Base-by-base conservation (phyloP, 2,113 vertebrate genomes). In the Nothoprocta pentlandii region DNA sequence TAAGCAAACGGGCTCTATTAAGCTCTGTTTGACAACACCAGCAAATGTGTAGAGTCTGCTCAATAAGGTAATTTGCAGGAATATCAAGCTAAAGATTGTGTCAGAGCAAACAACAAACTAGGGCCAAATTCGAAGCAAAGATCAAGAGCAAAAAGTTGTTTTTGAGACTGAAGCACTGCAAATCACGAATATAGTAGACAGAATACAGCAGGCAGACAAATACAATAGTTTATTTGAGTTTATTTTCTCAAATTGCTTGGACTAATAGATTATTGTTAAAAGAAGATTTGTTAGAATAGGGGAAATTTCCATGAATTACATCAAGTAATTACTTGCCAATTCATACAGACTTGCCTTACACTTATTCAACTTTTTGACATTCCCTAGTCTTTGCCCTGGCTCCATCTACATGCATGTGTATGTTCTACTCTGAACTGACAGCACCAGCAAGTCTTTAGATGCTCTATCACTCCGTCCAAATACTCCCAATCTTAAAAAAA, bases 381-480 rank as follows among this genome's bases (percentile, higher is more conserved):
- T 46, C 64, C 46, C 56, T 36, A 20, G 16, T 64, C 42, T 41
- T 75, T 44, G 28, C n/a, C 81, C 64, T 9, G 32, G 34, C 15
- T 19, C 21, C 20, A 3, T 17, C 30, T 47, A 2, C 20, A 9
- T 51, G 17, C 6, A 2, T 0, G 6, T 5, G 7, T 7, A 8
- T 32, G 16, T 26, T 42, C 32, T 22, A 49, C 6, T 32, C 17
- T 17, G 17, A 1, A 0, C 12, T 34, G 22, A 12, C 9, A 26
- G 15, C 25, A 11, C 25, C 58, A 66, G 32, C 70, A 20, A 47
- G 39, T 68, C 56, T 42, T 16, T 26, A 32, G 21, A 56, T 13
- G 63, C 20, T 3, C 8, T 64, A 58, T 20, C 36, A 10, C 39
- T 61, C 41, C 62, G 80, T 70, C 32, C 46, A 41, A 46, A 80